Base-by-base conservation (phyloP, 1,140 invertebrate genomes). In the Cataglyphis hispanica region DNA sequence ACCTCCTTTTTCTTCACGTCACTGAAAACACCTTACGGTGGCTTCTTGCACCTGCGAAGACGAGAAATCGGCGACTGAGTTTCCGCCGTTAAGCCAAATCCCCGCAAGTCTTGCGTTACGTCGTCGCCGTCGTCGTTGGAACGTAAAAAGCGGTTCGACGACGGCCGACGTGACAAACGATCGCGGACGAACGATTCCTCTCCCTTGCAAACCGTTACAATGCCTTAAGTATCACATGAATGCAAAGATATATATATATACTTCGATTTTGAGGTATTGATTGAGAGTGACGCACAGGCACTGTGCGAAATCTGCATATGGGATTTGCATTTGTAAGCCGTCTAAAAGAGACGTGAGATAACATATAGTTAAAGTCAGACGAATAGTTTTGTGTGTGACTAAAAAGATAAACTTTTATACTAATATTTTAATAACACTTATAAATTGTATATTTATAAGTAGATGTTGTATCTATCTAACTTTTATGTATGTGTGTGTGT, bases 111-210 rank as follows among this genome's bases (percentile, higher is more conserved):
- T 80, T 66, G 75, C 74, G 53, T 81, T 69, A 37, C 67, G 61
- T 88, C 61, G 83, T 78, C 75, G 50, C 43, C 76, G 70, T 40
- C 77, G 58, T 81, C 76, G 76, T 83, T 64, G 61, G 64, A 66
- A 90, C 84, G 90, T 89, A 91, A 92, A 92, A 92, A 91, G 85
- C 91, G 78, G 58, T 85, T 86, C 80, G 89, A 90, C 78, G 89
- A 89, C 89, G 72, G 53, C 60, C 78, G 76, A 84, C 77, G 88
- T 91, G 91, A 92, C 91, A 91, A 92, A 92, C 89, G 90, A 92
- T 89, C 87, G 58, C 72, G 87, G 67, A 25, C 66, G 64, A 64
- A 60, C 50, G 46, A n/a, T 60, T 66, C 88, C 50, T 75, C 34
- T 25, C 56, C 60, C 46, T 70, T 58, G 50, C 64, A 34, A 66